Conservation (phyloP, 2,888 invertebrate species). For the Brachypterus glaber region DNA sequence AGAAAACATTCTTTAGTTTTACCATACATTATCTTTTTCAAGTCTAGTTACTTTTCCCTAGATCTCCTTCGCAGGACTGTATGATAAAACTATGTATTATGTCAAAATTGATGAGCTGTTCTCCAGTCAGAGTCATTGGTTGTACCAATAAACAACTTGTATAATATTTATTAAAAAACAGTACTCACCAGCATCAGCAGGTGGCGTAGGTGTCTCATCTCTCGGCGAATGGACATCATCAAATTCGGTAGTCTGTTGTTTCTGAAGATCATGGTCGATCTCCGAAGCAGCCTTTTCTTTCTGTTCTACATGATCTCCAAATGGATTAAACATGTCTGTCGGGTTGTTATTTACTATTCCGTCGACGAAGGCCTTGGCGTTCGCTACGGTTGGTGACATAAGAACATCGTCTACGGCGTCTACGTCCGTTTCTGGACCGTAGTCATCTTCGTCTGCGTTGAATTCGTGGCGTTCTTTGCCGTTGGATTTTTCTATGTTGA, state of each 20-base stretch:
- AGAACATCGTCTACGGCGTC: constrained; percentile 52
- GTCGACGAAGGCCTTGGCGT: constrained; percentile 33
- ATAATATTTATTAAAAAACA: too few relatives aligned
- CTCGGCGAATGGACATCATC: constrained; percentile 30
- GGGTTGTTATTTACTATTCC: constrained; percentile 26
- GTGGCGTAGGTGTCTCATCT: constrained; percentile 50
- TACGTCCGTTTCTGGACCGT: constrained; percentile 69
- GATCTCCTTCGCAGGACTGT: too few relatives aligned
- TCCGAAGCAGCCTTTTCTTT: constrained; percentile 30
- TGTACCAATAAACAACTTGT: too few relatives aligned
- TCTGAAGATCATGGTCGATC: constrained; percentile 27
- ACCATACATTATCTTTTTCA: too few relatives aligned
- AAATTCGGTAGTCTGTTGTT: constrained; percentile 24
- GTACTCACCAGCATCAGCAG: constrained; percentile 48
- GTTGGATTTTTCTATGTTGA: constrained; percentile 27
- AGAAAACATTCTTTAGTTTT: too few relatives aligned
- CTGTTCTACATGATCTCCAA: constrained; percentile 25
- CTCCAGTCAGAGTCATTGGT: too few relatives aligned
- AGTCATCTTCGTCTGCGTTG: constrained; percentile 53
- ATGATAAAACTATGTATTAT: too few relatives aligned
- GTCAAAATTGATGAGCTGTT: too few relatives aligned
- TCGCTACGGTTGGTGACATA: constrained; percentile 33
- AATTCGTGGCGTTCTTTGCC: constrained; percentile 26
- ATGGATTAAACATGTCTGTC: constrained; percentile 30
- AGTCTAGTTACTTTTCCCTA: too few relatives aligned